Base-by-base conservation (phyloP, 2,888 invertebrate genomes). In the Trachelus stipa region DNA sequence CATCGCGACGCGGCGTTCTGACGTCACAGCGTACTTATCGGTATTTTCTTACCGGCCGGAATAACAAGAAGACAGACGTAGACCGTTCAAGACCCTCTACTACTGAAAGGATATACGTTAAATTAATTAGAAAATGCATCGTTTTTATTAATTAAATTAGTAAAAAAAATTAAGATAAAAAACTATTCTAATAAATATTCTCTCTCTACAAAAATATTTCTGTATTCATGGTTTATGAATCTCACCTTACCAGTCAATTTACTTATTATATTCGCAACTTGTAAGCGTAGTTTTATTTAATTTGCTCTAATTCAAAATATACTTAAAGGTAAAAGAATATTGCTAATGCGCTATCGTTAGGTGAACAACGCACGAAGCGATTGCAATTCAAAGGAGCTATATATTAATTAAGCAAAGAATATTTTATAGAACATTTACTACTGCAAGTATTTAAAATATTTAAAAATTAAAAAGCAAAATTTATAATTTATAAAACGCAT, bases 11-110 rank as follows among this genome's bases (percentile, higher is more conserved):
- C 73, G 68, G 71, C 80, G 73, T 73, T 71, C 31, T 80, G 80
- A 79, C 80, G 80, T 80, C 79, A 79, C 73, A 33, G 30, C 33
- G 68, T 31, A 34, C 40, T 35, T 23, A 73, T 73, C 76, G 71
- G 76, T 73, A 76, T 73, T 34, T 35, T 23, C 31, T 76, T 71
- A 73, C 76, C 71, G 69, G 34, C 33, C 30, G 76, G 33, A 76
- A 76, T 31, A 34, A 11, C n/a, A 15, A 30, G 37, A 12, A 34
- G 35, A 31, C 31, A 12, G 12, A 74, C 23, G 71, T 30, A 71
- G 12, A 34, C 1, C 33, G 30, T 31, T 33, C 71, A 71, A 71
- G 34, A 30, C 23, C 56, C 56, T 56, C 9, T 23, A 15, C 23
- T 56, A 56, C 56, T 56, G 56, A 56, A 56, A 56, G 23, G 56